A percentile compares a stretch with the other conserved stretches of the same genome.
phyloP scores from a whole-genome alignment of 2,113 vertebrate genomes.

The Notothenia rossii region DNA sequence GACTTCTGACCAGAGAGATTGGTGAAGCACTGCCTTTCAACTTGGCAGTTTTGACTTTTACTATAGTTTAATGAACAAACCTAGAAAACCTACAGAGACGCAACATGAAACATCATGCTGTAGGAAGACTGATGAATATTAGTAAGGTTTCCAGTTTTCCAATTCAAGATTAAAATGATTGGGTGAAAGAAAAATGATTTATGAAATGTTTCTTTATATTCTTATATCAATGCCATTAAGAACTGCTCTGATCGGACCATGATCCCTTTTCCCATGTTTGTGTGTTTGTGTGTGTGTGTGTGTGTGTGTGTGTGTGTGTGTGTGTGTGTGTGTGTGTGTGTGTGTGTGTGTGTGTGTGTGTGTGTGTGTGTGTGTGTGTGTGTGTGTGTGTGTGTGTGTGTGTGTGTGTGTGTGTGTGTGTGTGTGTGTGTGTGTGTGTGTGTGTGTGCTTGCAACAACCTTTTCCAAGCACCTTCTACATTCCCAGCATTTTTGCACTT shows the following conservation, averaged over 20 bases:
- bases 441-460: not conserved
- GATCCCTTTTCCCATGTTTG: not conserved
- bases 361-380: no score
- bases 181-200: not conserved
- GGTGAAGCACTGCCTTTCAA: not conserved
- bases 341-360: no score
- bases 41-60: not conserved
- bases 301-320: not conserved
- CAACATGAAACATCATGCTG: no score
- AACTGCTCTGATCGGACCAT: not conserved
- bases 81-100: no score
- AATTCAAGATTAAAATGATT: no score
- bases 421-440: no score
- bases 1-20: slow-evolving; percentile 4
- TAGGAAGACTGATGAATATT: no score
- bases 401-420: not conserved
- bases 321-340: no score
- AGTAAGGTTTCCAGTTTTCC: no score
- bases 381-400: not conserved
- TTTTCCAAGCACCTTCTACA: slow-evolving; percentile 5
- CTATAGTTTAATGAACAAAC: no score
- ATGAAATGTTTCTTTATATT: not conserved
- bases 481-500: slow-evolving; percentile 32
- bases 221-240: not conserved
- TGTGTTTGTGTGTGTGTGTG: slow-evolving; percentile 4